A percentile compares a stretch with the other conserved stretches of the same genome.
Evolutionary conservation across 2,797 vertebrate species (phyloP).

Genomic region (Psittacula echo): DNA sequence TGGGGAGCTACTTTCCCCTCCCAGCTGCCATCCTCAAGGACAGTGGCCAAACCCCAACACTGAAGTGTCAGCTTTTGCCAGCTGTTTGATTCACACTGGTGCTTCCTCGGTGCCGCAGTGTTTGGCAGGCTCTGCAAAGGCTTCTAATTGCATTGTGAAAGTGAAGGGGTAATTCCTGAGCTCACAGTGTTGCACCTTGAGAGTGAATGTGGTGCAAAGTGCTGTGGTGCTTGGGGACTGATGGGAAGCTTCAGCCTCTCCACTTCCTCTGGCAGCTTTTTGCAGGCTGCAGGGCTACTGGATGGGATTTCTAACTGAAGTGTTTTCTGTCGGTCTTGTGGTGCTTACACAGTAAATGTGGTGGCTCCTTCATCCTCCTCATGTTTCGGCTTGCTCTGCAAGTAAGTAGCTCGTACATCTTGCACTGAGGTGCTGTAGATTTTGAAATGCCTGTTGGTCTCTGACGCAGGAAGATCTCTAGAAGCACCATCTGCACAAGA

Average conservation of each 20-base stretch:
- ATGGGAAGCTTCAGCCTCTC: neutral
- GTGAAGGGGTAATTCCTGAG: neutral
- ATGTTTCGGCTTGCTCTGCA: neutral
- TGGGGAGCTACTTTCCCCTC: neutral
- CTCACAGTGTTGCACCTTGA: accelerated
- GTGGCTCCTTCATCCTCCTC: neutral
- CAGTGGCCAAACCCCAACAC: accelerated
- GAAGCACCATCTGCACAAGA: neutral
- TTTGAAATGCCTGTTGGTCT: neutral
- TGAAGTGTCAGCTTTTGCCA: accelerated
- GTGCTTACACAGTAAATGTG: neutral
- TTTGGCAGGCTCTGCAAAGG: neutral
- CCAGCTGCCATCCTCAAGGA: neutral
- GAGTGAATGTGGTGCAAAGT: neutral
- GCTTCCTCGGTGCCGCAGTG: neutral
- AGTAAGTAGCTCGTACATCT: neutral
- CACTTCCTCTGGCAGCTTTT: neutral
- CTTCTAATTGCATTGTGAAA: neutral
- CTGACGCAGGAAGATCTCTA: neutral
- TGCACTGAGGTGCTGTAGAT: neutral
- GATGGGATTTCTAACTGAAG: neutral
- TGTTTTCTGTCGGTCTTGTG: neutral
- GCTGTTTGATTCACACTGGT: neutral
- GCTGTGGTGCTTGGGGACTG: accelerated
- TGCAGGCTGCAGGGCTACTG: neutral